These are phyloP conservation scores for Vulpes lagopus DNA, from an alignment of 2,113 vertebrate genomes.

Conservation along the genomic window DNA sequence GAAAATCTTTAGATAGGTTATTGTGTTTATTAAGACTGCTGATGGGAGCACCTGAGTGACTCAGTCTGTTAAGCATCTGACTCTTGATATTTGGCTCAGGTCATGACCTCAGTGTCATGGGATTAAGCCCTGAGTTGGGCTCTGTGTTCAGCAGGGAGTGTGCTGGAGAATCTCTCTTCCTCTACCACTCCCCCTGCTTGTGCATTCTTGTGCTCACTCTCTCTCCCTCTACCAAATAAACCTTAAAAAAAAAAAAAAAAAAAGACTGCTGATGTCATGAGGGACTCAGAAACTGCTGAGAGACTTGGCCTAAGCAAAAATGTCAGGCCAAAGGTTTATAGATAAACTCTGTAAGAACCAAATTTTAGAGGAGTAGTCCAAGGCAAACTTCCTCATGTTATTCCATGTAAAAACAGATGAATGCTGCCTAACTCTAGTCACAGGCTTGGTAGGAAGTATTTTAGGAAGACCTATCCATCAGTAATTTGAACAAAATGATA, in stretches of 20 bases:
- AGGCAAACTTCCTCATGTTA: neutral
- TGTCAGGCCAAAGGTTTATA: neutral
- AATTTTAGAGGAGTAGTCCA: constrained; percentile 3
- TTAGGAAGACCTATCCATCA: neutral
- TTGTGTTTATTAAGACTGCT: constrained; percentile 12
- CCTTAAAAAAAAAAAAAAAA: neutral
- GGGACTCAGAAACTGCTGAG: neutral
- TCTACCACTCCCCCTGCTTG: neutral
- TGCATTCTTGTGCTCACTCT: too few species aligned
- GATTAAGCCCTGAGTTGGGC: neutral
- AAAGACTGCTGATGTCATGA: neutral
- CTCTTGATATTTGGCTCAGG: neutral
- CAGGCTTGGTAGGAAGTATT: neutral
- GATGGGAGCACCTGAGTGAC: neutral
- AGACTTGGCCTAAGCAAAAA: neutral
- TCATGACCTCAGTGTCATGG: neutral
- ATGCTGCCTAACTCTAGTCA: neutral
- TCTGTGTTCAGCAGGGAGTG: neutral
- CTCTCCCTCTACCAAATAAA: neutral
- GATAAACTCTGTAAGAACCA: constrained; percentile 26
- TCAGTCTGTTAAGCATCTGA: neutral
- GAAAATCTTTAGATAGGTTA: neutral
- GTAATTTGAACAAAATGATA: neutral
- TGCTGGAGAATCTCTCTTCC: neutral
- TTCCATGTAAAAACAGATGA: neutral